Evolutionary conservation across 2,113 vertebrate genomes (phyloP).

Genomic region (Taurulus bubalis): DNA sequence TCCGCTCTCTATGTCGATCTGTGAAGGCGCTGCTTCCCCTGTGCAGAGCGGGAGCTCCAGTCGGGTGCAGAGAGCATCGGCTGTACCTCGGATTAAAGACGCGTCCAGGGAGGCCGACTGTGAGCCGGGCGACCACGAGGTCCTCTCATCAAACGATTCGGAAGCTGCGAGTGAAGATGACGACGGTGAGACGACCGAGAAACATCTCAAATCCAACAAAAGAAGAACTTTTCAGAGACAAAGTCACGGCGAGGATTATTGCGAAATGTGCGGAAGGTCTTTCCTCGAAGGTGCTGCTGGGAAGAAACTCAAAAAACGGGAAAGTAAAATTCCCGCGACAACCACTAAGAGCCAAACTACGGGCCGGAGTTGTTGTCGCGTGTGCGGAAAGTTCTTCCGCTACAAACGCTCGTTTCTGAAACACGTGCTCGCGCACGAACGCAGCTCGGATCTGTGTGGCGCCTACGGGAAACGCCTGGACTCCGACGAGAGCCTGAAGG

Average conservation of each 20-base stretch:
- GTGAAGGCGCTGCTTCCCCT: background rate
- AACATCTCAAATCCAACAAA: background rate
- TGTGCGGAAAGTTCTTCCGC: conserved; percentile 35
- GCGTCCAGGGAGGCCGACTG: background rate
- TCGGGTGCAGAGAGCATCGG: background rate
- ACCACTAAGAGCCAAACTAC: background rate
- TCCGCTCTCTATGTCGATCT: background rate
- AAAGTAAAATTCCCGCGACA: background rate
- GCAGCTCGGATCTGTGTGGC: conserved; percentile 31
- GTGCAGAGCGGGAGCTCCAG: background rate
- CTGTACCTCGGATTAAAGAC: background rate
- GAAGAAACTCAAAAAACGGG: background rate
- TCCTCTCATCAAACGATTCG: background rate
- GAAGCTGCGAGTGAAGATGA: background rate
- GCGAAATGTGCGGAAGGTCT: conserved; percentile 7
- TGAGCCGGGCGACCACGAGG: background rate
- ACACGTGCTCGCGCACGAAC: conserved; percentile 27
- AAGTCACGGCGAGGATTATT: background rate
- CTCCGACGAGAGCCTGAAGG: conserved; percentile 8
- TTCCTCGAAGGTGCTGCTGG: background rate
- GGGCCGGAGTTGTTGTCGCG: conserved; percentile 28
- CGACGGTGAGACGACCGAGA: background rate
- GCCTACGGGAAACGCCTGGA: conserved; percentile 46
- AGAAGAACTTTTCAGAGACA: background rate
- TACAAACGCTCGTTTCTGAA: conserved; percentile 53